Conservation (phyloP, 2,113 vertebrate species). For the Physeter macrocephalus region DNA sequence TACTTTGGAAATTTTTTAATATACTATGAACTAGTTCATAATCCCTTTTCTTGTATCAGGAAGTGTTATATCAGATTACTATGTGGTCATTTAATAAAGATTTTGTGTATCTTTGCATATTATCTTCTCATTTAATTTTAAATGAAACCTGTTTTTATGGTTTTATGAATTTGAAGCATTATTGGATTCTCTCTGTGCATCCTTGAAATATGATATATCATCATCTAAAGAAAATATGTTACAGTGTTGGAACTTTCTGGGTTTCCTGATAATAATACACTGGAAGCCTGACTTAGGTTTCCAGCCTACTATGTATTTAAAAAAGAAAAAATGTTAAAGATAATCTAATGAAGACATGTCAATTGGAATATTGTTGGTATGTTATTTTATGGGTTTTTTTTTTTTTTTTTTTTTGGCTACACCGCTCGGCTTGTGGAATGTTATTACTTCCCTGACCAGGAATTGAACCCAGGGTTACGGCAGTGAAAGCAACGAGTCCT, state of each 20-base stretch:
- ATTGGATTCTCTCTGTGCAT: background rate
- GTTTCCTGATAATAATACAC: background rate
- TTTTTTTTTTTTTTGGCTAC: background rate
- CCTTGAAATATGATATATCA: background rate
- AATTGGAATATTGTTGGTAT: background rate
- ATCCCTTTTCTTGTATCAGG: background rate
- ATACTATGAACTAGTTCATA: background rate
- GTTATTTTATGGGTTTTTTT: background rate
- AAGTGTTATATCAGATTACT: slow-evolving; percentile 9
- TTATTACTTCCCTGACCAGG: background rate
- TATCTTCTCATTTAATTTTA: slow-evolving; percentile 20
- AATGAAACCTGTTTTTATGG: background rate
- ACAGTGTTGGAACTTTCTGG: background rate
- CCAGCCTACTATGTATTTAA: background rate
- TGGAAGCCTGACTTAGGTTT: background rate
- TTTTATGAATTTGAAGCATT: background rate
- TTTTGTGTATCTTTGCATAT: background rate
- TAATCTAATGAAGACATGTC: background rate
- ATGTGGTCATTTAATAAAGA: slow-evolving; percentile 24
- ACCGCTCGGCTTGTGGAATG: background rate
- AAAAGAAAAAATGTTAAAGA: slow-evolving; percentile 12
- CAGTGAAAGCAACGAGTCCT: background rate
- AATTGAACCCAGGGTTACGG: background rate
- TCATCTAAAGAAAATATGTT: background rate
- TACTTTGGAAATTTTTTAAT: background rate